Percentiles rank a stretch among this genome's conserved stretches.
Conservation (phyloP, 2,113 vertebrate genomes). For the Oryzias woworae region DNA sequence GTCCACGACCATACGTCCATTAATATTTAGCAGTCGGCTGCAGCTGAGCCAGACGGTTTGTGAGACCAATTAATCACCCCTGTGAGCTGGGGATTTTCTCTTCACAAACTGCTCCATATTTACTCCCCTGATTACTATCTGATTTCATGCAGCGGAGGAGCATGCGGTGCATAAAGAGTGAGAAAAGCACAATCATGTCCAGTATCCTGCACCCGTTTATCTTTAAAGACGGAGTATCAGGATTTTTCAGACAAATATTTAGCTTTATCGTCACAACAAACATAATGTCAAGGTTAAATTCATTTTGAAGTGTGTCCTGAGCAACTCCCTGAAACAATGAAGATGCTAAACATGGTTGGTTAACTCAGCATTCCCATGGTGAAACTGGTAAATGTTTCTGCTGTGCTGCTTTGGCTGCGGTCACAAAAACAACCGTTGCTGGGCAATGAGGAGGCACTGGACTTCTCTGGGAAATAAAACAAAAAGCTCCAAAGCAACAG, state of each 20-base stretch:
- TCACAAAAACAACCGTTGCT: too few relatives aligned
- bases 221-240: background rate
- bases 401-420: too few relatives aligned
- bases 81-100: conserved; percentile 23
- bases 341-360: too few relatives aligned
- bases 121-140: conserved; percentile 23
- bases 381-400: too few relatives aligned
- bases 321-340: too few relatives aligned
- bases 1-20: conserved; percentile 28
- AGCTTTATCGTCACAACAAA: too few relatives aligned
- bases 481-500: too few relatives aligned
- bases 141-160: conserved; percentile 3
- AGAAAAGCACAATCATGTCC: background rate
- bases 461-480: too few relatives aligned
- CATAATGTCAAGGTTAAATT: too few relatives aligned
- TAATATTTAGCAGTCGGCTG: conserved; percentile 37
- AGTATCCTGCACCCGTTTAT: background rate
- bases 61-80: conserved; percentile 34
- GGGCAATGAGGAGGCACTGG: too few relatives aligned
- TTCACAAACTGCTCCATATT: conserved; percentile 25
- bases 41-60: conserved; percentile 35
- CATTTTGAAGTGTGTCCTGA: too few relatives aligned
- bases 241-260: background rate
- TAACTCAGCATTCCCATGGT: too few relatives aligned
- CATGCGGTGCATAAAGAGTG: background rate